Evolutionary conservation across 2,113 vertebrate species (phyloP), one percentile per base, ranked within the genome.

Genomic region (Choloepus hoffmanni): DNA sequence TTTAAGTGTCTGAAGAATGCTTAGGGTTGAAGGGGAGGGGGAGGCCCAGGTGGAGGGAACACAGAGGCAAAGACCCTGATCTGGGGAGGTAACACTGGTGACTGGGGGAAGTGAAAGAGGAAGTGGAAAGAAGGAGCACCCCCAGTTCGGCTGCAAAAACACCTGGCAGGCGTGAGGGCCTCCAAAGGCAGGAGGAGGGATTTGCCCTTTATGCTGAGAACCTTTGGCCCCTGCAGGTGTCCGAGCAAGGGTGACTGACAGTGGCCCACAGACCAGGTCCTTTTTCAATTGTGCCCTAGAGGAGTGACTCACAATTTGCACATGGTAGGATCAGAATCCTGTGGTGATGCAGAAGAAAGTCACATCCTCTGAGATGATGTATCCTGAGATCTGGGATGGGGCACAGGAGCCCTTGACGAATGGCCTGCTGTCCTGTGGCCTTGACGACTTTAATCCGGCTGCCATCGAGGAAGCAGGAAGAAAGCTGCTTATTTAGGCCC

Each of bases 391-490:
- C 77, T 53, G 3, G 26, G 45, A n/a, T 1, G 28, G 50, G 36
- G 28, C 2, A 2, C 26, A 16, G 73, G 48, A 11, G 48, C 30
- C 53, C 36, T 19, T 16, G 48, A 21, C 1, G 4, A 40, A 12
- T 28, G 10, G 2, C n/a, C 0, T 0, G 48, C 33, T 6, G 0
- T n/a, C 53, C 14, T 1, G 2, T 19, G 68, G 28, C 65, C 18
- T 0, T 15, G 82, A 19, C 0, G 16, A 2, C 23, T 1, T 1
- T 18, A 15, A 36, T 18, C 43, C 18, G 48, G 48, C n/a, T 0
- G 1, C 23, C 30, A 40, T 63, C 1, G 5, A 84, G 67, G 72
- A 68, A 16, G 30, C 67, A 40, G 4, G 26, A n/a, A 7, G 43
- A 40, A 26, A 28, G 36, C 83, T 55, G 67, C 12, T 21, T 33